Conservation (phyloP, 2,888 invertebrate species). For the Drosophila ochracea region DNA sequence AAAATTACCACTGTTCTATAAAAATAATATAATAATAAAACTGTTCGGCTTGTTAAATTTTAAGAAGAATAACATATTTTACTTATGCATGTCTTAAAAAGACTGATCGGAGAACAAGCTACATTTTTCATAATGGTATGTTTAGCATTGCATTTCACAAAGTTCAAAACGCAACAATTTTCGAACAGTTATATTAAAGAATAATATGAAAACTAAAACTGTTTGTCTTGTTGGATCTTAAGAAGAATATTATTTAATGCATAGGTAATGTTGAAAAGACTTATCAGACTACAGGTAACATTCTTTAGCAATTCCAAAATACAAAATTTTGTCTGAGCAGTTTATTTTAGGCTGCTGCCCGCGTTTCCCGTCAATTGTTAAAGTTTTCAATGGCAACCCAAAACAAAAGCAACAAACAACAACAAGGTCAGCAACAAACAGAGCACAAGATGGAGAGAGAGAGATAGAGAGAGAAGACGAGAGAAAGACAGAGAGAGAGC, state of each 20-base stretch:
- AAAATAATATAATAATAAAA: neutral
- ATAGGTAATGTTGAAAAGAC: neutral
- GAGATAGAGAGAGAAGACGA: neutral
- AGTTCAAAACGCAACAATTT: neutral
- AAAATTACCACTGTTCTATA: neutral
- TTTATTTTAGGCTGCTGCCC: slow-evolving; percentile 19
- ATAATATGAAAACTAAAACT: neutral
- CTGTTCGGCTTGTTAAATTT: neutral
- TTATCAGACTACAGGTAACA: neutral
- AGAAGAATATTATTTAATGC: neutral
- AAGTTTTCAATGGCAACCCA: slow-evolving; percentile 52
- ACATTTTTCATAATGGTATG: neutral
- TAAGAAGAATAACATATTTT: neutral
- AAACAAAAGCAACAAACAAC: slow-evolving; percentile 36
- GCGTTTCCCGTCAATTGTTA: slow-evolving; percentile 51
- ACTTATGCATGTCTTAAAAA: neutral
- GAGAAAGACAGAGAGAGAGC: neutral
- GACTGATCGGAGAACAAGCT: too few species aligned
- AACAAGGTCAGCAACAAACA: slow-evolving; percentile 34
- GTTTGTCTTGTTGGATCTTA: neutral
- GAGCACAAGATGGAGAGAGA: neutral
- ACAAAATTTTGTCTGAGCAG: neutral
- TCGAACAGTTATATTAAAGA: neutral
- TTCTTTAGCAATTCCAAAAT: neutral
- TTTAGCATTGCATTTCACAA: neutral